A percentile compares a stretch with the other conserved stretches of the same genome.
Conservation (phyloP, 2,113 vertebrate genomes). For the Xiphias gladius region DNA sequence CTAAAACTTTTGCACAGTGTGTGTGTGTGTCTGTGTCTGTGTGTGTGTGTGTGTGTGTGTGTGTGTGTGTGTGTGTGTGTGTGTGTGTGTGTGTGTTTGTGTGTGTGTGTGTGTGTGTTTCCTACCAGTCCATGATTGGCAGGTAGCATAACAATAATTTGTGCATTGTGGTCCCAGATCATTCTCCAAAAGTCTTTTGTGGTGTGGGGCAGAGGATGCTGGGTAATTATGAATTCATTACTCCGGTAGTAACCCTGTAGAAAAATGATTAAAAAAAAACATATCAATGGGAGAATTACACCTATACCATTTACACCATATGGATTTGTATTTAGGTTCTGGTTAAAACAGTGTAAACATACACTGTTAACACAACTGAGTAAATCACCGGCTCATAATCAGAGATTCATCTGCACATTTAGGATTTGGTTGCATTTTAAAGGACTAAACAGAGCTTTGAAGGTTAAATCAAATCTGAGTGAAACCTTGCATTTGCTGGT, state of each 20-base stretch:
- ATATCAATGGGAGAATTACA: not conserved
- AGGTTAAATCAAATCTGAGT: no score
- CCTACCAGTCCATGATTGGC: constrained; percentile 94
- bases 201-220: constrained; percentile 96
- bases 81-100: constrained; percentile 16
- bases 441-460: no score
- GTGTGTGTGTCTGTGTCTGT: constrained; percentile 19
- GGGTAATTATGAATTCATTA: constrained; percentile 97
- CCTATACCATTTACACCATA: not conserved
- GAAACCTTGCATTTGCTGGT: not conserved
- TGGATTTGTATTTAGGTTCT: not conserved
- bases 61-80: not conserved
- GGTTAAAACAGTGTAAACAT: not conserved
- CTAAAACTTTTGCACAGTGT: not conserved
- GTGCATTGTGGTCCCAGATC: constrained; percentile 98
- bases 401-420: not conserved
- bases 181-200: constrained; percentile 98
- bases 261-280: not conserved
- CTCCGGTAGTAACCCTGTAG: constrained; percentile 93
- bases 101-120: constrained; percentile 12
- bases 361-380: no score
- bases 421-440: no score
- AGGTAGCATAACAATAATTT: constrained; percentile 97
- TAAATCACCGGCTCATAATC: no score
- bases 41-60: constrained; percentile 7